Conservation (phyloP, 2,113 vertebrate genomes). For the Turdus rufiventris region DNA sequence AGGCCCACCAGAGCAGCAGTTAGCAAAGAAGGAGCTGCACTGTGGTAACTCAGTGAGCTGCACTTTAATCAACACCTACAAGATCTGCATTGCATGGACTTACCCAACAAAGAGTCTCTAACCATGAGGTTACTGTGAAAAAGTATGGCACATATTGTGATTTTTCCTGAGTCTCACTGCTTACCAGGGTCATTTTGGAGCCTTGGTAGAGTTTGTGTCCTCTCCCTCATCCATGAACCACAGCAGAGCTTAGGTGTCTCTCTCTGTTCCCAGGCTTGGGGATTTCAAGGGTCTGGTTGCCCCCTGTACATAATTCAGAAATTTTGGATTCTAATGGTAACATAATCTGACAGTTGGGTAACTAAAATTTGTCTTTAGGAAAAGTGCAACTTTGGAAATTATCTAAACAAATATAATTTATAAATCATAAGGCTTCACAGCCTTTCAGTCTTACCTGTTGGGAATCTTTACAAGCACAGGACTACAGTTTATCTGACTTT, state of each 20-base stretch:
- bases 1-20: not conserved
- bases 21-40: not conserved
- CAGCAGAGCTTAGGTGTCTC: not conserved
- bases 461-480: not conserved
- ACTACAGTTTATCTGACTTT: not conserved
- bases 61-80: not conserved
- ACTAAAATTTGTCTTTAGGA: not conserved
- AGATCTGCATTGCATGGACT: not conserved
- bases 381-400: not conserved
- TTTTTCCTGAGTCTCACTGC: not conserved
- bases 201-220: not conserved
- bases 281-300: not conserved
- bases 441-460: not conserved
- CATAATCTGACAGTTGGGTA: not conserved
- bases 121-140: not conserved
- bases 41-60: not conserved
- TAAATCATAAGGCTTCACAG: not conserved
- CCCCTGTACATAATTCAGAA: not conserved
- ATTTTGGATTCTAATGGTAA: not conserved
- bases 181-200: accelerated
- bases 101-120: not conserved
- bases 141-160: not conserved
- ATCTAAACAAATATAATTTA: not conserved
- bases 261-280: not conserved
- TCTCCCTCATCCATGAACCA: not conserved